A percentile compares a stretch with the other conserved stretches of the same genome.
These are phyloP conservation scores for Vanacampus margaritifer DNA, from an alignment of 2,113 vertebrate species.

Conservation along the genomic window DNA sequence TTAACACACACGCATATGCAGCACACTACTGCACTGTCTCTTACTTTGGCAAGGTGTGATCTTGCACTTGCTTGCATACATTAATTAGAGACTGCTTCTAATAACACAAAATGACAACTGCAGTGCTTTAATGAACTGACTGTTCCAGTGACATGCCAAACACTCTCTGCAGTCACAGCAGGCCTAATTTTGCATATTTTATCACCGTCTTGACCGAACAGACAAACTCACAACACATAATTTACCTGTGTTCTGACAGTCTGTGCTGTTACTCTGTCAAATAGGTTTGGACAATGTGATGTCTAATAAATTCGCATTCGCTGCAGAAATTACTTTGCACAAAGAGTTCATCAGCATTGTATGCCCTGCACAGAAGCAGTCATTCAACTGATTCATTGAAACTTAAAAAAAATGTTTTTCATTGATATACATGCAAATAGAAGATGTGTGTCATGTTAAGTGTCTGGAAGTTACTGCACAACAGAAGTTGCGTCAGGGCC, in stretches of 20 bases:
- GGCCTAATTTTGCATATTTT: constrained; percentile 43
- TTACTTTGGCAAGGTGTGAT: constrained; percentile 57
- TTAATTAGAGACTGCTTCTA: constrained; percentile 56
- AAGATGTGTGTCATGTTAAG: background rate
- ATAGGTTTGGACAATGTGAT: background rate
- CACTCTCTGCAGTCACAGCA: constrained; percentile 31
- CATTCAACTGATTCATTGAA: background rate
- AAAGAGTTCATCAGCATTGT: background rate
- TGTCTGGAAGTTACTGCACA: background rate
- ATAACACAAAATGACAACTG: constrained; percentile 47
- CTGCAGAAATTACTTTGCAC: background rate
- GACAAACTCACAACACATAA: constrained; percentile 14
- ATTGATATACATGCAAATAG: background rate
- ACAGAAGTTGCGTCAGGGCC: too few relatives aligned
- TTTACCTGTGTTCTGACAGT: background rate
- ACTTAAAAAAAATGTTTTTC: background rate
- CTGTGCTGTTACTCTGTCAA: constrained; percentile 7
- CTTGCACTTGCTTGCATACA: constrained; percentile 61
- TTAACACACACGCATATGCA: constrained; percentile 20
- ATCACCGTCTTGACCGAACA: constrained; percentile 31
- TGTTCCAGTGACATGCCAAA: constrained; percentile 28
- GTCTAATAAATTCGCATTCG: background rate
- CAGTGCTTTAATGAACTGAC: constrained; percentile 44
- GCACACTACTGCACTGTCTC: constrained; percentile 31
- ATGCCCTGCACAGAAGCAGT: background rate